A percentile compares a stretch with the other conserved stretches of the same genome.
Conservation (phyloP, 2,888 invertebrate species). For the Chymomyza procnemis region DNA sequence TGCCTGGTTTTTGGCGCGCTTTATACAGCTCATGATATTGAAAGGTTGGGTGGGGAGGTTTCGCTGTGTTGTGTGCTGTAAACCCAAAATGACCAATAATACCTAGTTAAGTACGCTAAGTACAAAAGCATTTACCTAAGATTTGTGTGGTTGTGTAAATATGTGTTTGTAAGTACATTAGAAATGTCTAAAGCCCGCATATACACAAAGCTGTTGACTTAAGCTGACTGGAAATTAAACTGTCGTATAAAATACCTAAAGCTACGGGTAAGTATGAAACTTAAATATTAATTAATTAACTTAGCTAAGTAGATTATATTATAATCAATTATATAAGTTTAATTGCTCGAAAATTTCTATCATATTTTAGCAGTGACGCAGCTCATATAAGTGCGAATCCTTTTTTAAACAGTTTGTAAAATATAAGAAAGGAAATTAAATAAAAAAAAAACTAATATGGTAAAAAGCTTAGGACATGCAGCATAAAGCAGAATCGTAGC, state of each 20-base stretch:
- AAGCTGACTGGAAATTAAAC: conserved; percentile 31
- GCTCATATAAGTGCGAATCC: conserved; percentile 22
- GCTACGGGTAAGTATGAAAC: conserved; percentile 47
- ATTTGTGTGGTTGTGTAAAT: conserved; percentile 35
- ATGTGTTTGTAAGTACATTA: neutral
- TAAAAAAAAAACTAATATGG: conserved; percentile 1
- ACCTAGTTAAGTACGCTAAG: conserved; percentile 54
- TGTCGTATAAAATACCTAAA: neutral
- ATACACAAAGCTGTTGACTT: conserved; percentile 22
- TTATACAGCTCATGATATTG: conserved; percentile 19
- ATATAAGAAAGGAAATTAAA: neutral
- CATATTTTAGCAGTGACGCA: conserved; percentile 56
- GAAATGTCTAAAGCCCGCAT: conserved; percentile 27
- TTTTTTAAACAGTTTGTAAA: conserved; percentile 25
- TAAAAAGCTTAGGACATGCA: conserved; percentile 34
- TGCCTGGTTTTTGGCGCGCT: conserved; percentile 45
- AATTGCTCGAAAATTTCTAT: conserved; percentile 65
- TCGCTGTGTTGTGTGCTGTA: conserved; percentile 28
- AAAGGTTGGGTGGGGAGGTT: neutral
- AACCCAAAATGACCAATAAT: conserved; percentile 58
- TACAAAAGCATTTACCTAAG: conserved; percentile 68
- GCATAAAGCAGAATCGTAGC: conserved; percentile 1
- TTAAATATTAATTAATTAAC: conserved; percentile 63
- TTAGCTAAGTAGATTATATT: conserved; percentile 51
- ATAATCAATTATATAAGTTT: conserved; percentile 28